phyloP scores from a whole-genome alignment of 1,140 invertebrate genomes.

The Dendroctonus ponderosae region DNA sequence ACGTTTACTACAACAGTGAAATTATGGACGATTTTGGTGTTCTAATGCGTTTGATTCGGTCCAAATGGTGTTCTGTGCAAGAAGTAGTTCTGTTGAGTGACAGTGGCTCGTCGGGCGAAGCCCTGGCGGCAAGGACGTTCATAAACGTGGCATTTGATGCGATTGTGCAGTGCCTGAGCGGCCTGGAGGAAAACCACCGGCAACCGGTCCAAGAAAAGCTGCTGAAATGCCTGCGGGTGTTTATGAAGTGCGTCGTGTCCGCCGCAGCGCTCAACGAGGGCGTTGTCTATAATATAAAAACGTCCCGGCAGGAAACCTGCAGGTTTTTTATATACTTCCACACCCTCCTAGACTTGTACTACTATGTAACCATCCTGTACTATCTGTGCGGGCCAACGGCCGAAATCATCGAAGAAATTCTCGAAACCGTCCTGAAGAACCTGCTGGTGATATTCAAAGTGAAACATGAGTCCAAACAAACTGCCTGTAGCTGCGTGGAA shows the following conservation, averaged over 20 bases:
- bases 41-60: constrained; percentile 30
- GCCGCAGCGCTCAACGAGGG: constrained; percentile 28
- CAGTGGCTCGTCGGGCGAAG: constrained; percentile 16
- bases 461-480: constrained; percentile 27
- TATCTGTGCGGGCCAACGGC: constrained; percentile 25
- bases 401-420: constrained; percentile 21
- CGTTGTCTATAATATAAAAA: constrained; percentile 34
- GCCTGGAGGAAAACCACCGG: constrained; percentile 20
- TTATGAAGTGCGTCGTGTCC: constrained; percentile 22
- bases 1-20: not conserved
- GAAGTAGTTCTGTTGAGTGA: constrained; percentile 34
- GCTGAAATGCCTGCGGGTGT: constrained; percentile 25
- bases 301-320: constrained; percentile 23
- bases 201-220: constrained; percentile 14
- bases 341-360: constrained; percentile 39
- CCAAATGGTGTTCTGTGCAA: constrained; percentile 41
- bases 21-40: not conserved
- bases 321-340: constrained; percentile 43
- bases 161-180: constrained; percentile 27
- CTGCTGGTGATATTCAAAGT: constrained; percentile 32
- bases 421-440: constrained; percentile 36
- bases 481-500: constrained; percentile 38
- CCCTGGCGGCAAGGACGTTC: constrained; percentile 30
- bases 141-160: constrained; percentile 33
- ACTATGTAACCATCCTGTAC: constrained; percentile 34